Evolutionary conservation across 2,797 vertebrate genomes (phyloP), one percentile per base, ranked within the genome.

Genomic region (Channa striata): DNA sequence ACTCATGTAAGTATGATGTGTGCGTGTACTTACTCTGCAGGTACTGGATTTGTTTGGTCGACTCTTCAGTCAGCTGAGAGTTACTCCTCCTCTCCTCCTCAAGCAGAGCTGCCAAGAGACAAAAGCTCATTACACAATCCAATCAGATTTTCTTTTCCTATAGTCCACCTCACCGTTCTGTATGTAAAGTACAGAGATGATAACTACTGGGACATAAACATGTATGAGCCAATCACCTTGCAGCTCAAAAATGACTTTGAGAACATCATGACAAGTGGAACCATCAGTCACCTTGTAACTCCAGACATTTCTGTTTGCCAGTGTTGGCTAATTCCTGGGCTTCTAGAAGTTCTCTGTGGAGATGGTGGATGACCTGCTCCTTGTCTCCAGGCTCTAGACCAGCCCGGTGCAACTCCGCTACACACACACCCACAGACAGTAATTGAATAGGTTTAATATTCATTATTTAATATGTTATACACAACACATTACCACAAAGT

Each of bases 321-420:
- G 95, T 93, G 92, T 96, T 98, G 93, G 97, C 97, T 87, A 99
- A 92, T 59, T 98, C 97, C 93, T 98, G 97, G 77, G 97, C 98
- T 90, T 97, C 96, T 73, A 97, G 89, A 76, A 99, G 93, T 79
- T 98, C 97, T 85, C 95, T 94, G 87, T 96, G 97, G 83, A 99
- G 94, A 25, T 97, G 95, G 80, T 97, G 95, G 91, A 98, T 97
- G 89, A 97, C 96, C 93, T 96, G 95, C 84, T 98, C 97, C 57
- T 96, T 92, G 91, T 97, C 97, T 69, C 89, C 92, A 81, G 94
- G 91, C 89, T 97, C 96, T 79, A 97, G 94, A 78, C 96, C 95
- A 36, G 94, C 94, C 84, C 95, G 93, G 87, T 94, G 95, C 66
- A 96, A 90, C 89, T 98, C 97, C 87, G 97, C 97, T 98, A n/a